Evolutionary conservation across 2,113 vertebrate genomes (phyloP), one percentile per base, ranked within the genome.

Genomic region (Gracilinanus agilis): DNA sequence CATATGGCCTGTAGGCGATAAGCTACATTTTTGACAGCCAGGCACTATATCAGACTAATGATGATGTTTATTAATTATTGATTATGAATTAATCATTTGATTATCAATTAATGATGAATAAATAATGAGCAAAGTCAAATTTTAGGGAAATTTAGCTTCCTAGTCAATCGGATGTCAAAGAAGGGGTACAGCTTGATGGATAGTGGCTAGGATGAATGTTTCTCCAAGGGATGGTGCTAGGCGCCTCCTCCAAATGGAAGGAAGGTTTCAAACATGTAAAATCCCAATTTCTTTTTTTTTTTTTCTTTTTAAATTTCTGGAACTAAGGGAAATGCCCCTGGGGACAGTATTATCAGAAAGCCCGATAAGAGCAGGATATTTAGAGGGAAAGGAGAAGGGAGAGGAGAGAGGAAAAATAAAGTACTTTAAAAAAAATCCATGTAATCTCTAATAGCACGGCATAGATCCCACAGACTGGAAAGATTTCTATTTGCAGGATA

Each of bases 71-170:
- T 49, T 49, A 49, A 49, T 49, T 49, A 49, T 49, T 49, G 49
- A 49, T 49, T 49, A 49, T 49, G 3, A 49, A 49, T 49, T 49
- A 49, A 49, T 49, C 49, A 49, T 49, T 49, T 49, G 49, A 49
- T 49, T 49, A 49, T 49, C 49, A 49, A 49, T 49, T 49, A 49
- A 49, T 49, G 49, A 49, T 49, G 49, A 49, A 49, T 49, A 49
- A 49, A 49, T 49, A 49, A 49, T 9, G 34, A 40, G 40, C 40
- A 7, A 83, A 83, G 2, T 2, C 67, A 23, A 89, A n/a, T 83
- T 92, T 94, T 27, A 89, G 55, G 44, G 61, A 95, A 92, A 55
- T 44, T 19, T 25, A 75, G 27, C 40, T 90, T 94, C 96, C 49
- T 75, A 44, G 53, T 90, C 91, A 92, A 44, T 58, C 53, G 58